Evolutionary conservation across 2,888 invertebrate species (phyloP), one percentile per base, ranked within the genome.

Genomic region (Drosophila colorata): DNA sequence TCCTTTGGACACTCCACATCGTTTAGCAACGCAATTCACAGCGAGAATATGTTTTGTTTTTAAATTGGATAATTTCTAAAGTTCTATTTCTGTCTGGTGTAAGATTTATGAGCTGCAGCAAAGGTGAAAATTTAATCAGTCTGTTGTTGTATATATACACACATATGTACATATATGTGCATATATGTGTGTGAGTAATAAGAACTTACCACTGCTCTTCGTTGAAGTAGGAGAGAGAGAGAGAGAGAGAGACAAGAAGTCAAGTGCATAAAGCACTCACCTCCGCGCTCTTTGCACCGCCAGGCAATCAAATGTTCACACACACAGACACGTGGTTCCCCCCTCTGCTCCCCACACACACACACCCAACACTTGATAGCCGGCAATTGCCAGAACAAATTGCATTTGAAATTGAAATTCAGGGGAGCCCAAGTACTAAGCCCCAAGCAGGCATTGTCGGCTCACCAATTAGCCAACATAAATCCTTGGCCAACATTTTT

Each of bases 391-490:
- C 38, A 44, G 71, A 61, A 58, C 63, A 77, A 77, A 80, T 77
- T 83, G 74, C 70, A 79, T 67, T 79, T 74, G 74, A 63, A 79
- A 78, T 78, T 80, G 72, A 61, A 72, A 66, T 60, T 57, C 66
- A 57, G 59, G 31, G 11, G 33, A 9, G 33, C 1, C 11, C 33
- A 13, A 33, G 33, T 33, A 4, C 13, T 13, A 11, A 33, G 4
- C 13, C 13, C 13, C 11, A 33, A 33, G 33, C 33, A 13, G 33
- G 33, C 28, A 28, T 28, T 28, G 28, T 28, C 28, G 8, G 28
- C 33, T 4, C 33, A 33, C 55, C 57, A 55, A 78, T 80, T 78
- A 72, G 69, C 60, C 40, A 52, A 71, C 53, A 82, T 77, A 74
- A 82, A 85, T 79, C 66, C 65, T 49, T 23, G 65, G 31, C 64